Base-by-base conservation (phyloP, 2,888 invertebrate species). In the Calliopum simillimum region DNA sequence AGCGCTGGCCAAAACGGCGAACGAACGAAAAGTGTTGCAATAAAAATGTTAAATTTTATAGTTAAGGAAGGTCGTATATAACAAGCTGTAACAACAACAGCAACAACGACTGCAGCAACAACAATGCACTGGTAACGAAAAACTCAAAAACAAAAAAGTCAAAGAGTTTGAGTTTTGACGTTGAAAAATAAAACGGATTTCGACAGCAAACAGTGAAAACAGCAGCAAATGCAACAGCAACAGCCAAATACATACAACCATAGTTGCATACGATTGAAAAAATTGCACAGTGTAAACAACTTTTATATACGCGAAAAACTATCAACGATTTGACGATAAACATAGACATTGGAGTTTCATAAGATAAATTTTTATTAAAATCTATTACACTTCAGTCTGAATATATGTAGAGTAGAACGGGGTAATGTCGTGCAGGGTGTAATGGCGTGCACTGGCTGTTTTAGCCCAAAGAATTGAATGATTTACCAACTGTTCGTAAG, bases 1-100 rank as follows among this genome's bases (percentile, higher is more conserved):
- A 55, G 68, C 53, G 68, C 70, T 72, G 68, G 71, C 19, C 13
- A 41, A 64, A 64, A 19, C 63, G 33, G 64, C 53, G 19, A 49
- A 44, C 41, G 46, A 49, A 67, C 67, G 49, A 67, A 67, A 67
- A 67, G 67, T 75, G 74, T 72, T 69, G 75, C 73, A 76, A 77
- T 77, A 77, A 77, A 77, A 77, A 75, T 73, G 75, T 74, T 75
- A 74, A 76, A 76, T 77, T 77, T 77, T 76, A 77, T 74, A 74
- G 71, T 74, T 71, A 74, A 77, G 75, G 77, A 77, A 76, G 72
- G 66, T 72, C 71, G 72, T 76, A 74, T 75, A 74, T 73, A 76
- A 71, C 70, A 21, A 53, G 12, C 58, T 33, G 5, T 19, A 16
- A 21, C 47, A 65, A 55, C 44, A 21, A 44, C 44, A 65, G 44